Evolutionary conservation across 1,140 invertebrate genomes (phyloP).

Genomic region (Sweltsa coloradensis): DNA sequence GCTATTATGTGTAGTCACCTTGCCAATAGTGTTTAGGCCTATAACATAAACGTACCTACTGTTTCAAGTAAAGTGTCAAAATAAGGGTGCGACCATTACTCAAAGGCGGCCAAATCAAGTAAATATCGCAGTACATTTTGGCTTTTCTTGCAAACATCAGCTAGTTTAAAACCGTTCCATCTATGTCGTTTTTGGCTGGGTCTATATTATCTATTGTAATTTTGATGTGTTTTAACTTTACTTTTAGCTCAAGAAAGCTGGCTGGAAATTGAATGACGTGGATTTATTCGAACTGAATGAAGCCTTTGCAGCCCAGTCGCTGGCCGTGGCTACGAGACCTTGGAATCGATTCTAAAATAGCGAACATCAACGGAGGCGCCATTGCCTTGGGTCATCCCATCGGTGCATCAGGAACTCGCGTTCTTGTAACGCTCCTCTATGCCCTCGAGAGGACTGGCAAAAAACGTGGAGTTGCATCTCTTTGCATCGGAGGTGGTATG

Average conservation of each 20-base stretch:
- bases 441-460: slow-evolving; percentile 44
- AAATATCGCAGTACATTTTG: too few species aligned
- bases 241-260: slow-evolving; percentile 57
- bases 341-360: slow-evolving; percentile 52
- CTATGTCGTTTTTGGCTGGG: too few species aligned
- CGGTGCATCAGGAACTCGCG: slow-evolving; percentile 65
- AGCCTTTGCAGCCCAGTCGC: slow-evolving; percentile 65
- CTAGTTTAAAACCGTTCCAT: too few species aligned
- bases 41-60: too few species aligned
- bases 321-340: slow-evolving; percentile 54
- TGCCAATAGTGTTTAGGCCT: too few species aligned
- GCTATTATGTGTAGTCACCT: too few species aligned
- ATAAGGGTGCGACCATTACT: too few species aligned
- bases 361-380: slow-evolving; percentile 75
- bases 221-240: too few species aligned
- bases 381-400: slow-evolving; percentile 86
- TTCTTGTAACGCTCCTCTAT: slow-evolving; percentile 62
- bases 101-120: too few species aligned
- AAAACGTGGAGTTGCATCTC: slow-evolving; percentile 62
- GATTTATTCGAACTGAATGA: slow-evolving; percentile 85
- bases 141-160: too few species aligned
- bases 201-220: too few species aligned
- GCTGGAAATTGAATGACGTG: slow-evolving; percentile 68
- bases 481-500: slow-evolving; percentile 90
- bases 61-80: too few species aligned